These are phyloP conservation scores for Pachycephala philippinensis DNA, from an alignment of 2,113 vertebrate species.

Conservation along the genomic window DNA sequence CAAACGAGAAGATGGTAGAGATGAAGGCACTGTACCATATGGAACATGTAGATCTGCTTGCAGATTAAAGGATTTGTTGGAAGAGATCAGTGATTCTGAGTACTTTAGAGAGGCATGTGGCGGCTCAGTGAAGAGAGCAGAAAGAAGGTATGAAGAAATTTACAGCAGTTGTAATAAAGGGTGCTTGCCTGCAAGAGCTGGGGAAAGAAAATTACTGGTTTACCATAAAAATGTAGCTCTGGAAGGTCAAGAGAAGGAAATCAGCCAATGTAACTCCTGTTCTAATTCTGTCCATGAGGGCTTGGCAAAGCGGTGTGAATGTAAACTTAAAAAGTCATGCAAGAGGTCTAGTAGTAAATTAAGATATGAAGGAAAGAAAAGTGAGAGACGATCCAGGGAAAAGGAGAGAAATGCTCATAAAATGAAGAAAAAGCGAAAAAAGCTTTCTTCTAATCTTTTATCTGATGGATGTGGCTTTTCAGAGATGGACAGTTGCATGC, in stretches of 20 bases:
- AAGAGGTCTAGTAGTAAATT: constrained; percentile 54
- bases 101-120: constrained; percentile 56
- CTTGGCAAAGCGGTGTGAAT: constrained; percentile 12
- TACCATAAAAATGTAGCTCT: constrained; percentile 23
- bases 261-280: constrained; percentile 31
- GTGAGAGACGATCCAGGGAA: constrained; percentile 19
- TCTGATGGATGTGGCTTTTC: constrained; percentile 36
- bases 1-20: background rate
- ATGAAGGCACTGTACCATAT: background rate
- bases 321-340: background rate
- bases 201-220: constrained; percentile 17
- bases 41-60: background rate
- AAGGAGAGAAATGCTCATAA: constrained; percentile 9
- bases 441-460: background rate
- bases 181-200: background rate
- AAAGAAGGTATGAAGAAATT: constrained; percentile 19
- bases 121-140: background rate
- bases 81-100: constrained; percentile 72
- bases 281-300: constrained; percentile 3
- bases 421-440: constrained; percentile 52
- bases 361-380: constrained; percentile 26
- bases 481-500: background rate
- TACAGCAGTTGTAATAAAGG: background rate
- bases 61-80: constrained; percentile 65
- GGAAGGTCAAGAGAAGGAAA: constrained; percentile 14